Conservation (phyloP, 2,797 vertebrate species). For the Tragelaphus oryx region DNA sequence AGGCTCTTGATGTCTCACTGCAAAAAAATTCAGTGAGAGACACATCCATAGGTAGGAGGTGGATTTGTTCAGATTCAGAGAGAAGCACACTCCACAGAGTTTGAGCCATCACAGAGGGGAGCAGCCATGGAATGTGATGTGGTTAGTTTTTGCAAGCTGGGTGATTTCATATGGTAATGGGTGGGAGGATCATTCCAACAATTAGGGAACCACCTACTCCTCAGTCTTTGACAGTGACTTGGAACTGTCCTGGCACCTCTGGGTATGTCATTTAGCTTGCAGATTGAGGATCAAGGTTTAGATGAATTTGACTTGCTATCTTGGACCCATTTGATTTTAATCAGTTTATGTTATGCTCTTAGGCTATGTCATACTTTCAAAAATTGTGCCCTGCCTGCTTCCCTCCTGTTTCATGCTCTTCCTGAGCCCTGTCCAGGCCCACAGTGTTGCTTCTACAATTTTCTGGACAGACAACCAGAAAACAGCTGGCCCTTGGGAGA, state of each 20-base stretch:
- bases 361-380: neutral
- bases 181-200: neutral
- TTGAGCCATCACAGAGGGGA: neutral
- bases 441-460: neutral
- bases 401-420: neutral
- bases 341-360: neutral
- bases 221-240: neutral
- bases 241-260: neutral
- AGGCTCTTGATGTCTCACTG: neutral
- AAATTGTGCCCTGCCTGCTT: neutral
- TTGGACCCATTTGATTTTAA: neutral
- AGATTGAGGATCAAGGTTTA: neutral
- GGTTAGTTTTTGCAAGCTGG: neutral
- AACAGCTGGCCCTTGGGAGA: neutral
- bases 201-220: neutral
- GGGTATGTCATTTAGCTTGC: neutral
- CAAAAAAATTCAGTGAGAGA: neutral
- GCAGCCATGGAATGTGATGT: neutral
- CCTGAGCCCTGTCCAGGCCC: neutral
- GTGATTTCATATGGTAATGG: neutral
- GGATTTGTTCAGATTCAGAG: neutral
- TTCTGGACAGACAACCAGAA: neutral
- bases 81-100: neutral
- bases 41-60: neutral
- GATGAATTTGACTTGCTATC: neutral